Evolutionary conservation across 2,888 invertebrate genomes (phyloP).

Genomic region (Celastrina argiolus): DNA sequence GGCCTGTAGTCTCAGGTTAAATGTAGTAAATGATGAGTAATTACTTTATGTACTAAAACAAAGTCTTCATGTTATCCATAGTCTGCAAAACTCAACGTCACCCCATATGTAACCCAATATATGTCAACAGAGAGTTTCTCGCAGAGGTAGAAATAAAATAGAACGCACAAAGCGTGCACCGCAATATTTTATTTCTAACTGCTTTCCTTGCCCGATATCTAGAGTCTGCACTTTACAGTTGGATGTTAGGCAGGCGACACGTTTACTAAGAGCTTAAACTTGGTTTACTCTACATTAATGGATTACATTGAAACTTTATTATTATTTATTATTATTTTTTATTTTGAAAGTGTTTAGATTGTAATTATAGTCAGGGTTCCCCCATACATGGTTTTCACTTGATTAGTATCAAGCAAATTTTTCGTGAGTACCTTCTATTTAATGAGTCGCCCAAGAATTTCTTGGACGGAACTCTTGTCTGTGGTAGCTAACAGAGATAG

Average conservation of each 20-base stretch:
- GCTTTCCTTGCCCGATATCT: conserved; percentile 25
- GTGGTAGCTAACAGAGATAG: too few relatives aligned
- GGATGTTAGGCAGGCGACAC: conserved; percentile 6
- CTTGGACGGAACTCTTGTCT: too few relatives aligned
- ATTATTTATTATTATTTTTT: too few relatives aligned
- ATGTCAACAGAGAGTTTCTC: conserved; percentile 48
- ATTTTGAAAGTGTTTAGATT: too few relatives aligned
- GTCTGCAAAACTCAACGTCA: neutral
- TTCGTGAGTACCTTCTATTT: too few relatives aligned
- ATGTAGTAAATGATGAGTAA: too few relatives aligned
- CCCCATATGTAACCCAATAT: conserved; percentile 27
- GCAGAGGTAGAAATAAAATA: conserved; percentile 57
- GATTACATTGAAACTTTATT: neutral
- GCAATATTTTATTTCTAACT: conserved; percentile 45
- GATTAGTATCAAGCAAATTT: too few relatives aligned
- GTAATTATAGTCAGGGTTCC: too few relatives aligned
- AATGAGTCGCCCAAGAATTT: too few relatives aligned
- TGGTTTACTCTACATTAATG: conserved; percentile 5
- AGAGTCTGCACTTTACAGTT: conserved; percentile 19
- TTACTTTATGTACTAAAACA: too few relatives aligned
- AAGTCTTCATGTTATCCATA: neutral
- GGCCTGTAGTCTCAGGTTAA: too few relatives aligned
- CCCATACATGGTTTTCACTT: too few relatives aligned
- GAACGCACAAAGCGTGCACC: conserved; percentile 45
- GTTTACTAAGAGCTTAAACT: neutral